Evolutionary conservation across 1,140 invertebrate species (phyloP), one percentile per base, ranked within the genome.

Genomic region (Danaus melanippus): DNA sequence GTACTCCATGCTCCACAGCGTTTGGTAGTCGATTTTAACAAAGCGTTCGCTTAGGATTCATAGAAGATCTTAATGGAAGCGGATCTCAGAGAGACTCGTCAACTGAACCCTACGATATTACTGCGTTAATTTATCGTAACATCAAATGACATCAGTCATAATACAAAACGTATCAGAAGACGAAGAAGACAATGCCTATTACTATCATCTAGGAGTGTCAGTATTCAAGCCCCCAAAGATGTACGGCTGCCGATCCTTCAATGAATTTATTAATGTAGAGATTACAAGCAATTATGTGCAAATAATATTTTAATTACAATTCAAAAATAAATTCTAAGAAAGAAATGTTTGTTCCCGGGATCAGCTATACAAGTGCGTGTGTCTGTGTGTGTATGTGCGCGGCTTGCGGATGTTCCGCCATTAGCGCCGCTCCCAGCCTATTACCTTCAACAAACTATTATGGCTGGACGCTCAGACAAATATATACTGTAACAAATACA

Each of bases 321-420:
- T 3, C 1, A 15, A 15, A 15, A 15, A 60, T 64, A 67, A 71
- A 71, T 71, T 63, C 55, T 46, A 59, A 51, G 54, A 41, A 54
- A 50, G 60, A 46, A 47, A 53, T 57, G 51, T 62, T 50, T 49
- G 54, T 53, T 12, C 51, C 51, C 54, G 53, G 49, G 61, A 54
- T 15, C 3, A 15, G 15, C 3, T 15, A 15, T 15, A 15, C 15
- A 15, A 15, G 15, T 15, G 15, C 3, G 15, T 15, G 15, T 15
- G 15, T 15, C 1, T 15, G 15, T 15, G 58, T 51, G 56, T 50
- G 59, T 49, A 48, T 52, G 57, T 53, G 57, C 51, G 61, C 41
- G 58, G 60, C 63, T 65, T 66, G 62, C 69, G 67, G 69, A 72
- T 72, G 69, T 67, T 64, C 61, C 56, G 64, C 57, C 15, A 69